These are phyloP conservation scores for Triplophysa siluroides DNA, from an alignment of 2,113 vertebrate genomes.

Conservation along the genomic window DNA sequence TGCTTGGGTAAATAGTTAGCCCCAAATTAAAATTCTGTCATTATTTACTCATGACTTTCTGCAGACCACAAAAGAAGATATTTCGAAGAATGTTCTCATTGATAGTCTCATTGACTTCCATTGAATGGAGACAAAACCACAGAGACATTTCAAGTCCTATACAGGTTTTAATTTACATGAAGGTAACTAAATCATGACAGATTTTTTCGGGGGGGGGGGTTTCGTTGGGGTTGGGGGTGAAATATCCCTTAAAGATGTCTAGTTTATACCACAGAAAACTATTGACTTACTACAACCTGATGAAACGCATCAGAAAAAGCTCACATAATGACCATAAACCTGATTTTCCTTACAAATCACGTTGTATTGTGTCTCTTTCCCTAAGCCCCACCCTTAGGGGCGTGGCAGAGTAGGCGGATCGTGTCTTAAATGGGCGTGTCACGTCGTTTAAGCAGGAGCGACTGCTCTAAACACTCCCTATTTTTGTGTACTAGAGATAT, in stretches of 20 bases:
- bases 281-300: too few species aligned
- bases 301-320: not conserved
- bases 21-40: not conserved
- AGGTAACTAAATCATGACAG: not conserved
- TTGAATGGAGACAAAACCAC: too few species aligned
- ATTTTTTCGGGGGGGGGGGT: too few species aligned
- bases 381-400: too few species aligned
- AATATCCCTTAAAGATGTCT: not conserved
- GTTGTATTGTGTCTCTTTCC: not conserved
- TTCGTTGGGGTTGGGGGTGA: not conserved
- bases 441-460: not conserved
- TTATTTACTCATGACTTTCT: not conserved
- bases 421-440: not conserved
- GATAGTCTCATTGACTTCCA: not conserved
- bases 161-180: too few species aligned
- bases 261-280: too few species aligned
- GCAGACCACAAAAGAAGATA: not conserved
- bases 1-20: slow-evolving; percentile 3
- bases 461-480: slow-evolving; percentile 20
- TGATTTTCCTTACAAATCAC: not conserved
- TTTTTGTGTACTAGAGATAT: slow-evolving; percentile 23
- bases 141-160: too few species aligned
- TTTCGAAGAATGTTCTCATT: not conserved
- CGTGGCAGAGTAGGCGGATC: not conserved
- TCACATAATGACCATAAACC: too few species aligned